Evolutionary conservation across 2,113 vertebrate species (phyloP).

Genomic region (Cyprinus carpio): DNA sequence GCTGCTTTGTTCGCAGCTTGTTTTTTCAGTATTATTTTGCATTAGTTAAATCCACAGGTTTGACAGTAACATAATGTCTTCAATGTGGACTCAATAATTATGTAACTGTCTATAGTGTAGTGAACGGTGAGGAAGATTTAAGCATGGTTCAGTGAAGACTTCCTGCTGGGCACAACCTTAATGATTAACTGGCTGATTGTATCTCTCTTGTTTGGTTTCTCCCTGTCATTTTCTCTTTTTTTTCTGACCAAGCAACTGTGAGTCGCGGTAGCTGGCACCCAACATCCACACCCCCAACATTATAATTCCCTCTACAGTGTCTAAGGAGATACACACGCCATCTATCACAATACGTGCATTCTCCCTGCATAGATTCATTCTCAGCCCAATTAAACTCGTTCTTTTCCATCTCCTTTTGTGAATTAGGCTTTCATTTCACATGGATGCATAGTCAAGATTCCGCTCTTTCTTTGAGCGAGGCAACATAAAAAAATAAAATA

Average conservation of each 20-base stretch:
- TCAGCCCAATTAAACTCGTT: slow-evolving; percentile 96
- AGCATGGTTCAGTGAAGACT: slow-evolving; percentile 90
- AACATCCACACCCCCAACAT: slow-evolving; percentile 78
- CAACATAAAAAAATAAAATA: slow-evolving; percentile 84
- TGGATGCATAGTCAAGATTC: slow-evolving; percentile 93
- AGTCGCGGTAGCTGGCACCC: slow-evolving; percentile 70
- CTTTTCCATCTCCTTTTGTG: slow-evolving; percentile 88
- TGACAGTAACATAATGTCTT: background rate
- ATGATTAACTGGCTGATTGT: slow-evolving; percentile 70
- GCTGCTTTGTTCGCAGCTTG: background rate
- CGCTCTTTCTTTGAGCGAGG: slow-evolving; percentile 90
- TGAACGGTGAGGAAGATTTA: slow-evolving; percentile 86
- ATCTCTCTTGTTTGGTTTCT: slow-evolving; percentile 70
- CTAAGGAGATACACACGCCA: slow-evolving; percentile 86
- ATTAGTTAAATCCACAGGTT: background rate
- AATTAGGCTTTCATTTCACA: slow-evolving; percentile 99
- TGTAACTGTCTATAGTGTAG: background rate
- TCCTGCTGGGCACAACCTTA: slow-evolving; percentile 90
- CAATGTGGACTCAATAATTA: background rate
- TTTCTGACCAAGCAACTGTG: slow-evolving; percentile 61
- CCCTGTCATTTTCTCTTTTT: slow-evolving; percentile 67
- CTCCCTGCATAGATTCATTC: slow-evolving; percentile 85
- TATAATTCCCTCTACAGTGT: slow-evolving; percentile 85
- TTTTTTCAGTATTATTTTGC: background rate
- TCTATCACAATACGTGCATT: slow-evolving; percentile 94